Evolutionary conservation across 1,140 invertebrate species (phyloP).

Genomic region (Drosophila subpulchrella): DNA sequence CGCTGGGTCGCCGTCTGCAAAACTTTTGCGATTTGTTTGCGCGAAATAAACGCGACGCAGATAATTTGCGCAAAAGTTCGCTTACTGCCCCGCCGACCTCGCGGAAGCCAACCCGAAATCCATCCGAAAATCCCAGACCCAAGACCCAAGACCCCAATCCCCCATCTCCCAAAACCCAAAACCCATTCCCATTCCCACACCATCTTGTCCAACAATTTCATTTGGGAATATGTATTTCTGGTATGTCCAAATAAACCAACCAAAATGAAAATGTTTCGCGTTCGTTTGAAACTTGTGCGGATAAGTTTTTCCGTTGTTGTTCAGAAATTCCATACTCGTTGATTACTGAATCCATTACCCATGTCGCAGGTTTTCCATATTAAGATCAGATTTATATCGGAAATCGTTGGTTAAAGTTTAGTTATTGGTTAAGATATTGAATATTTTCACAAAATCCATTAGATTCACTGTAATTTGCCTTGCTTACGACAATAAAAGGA

Average conservation of each 20-base stretch:
- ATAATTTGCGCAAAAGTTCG: constrained; percentile 78
- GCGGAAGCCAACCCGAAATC: constrained; percentile 3
- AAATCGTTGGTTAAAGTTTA: too few species aligned
- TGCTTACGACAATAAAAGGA: neutral
- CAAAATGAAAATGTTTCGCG: constrained; percentile 42
- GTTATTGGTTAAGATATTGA: neutral
- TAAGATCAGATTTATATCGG: too few species aligned
- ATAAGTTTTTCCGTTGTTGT: constrained; percentile 14
- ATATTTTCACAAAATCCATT: neutral
- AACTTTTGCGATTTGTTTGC: constrained; percentile 81
- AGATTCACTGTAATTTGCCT: neutral
- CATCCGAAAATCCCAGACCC: neutral
- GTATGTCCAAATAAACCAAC: constrained; percentile 42
- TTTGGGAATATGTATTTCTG: constrained; percentile 43
- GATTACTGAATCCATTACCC: constrained; percentile 28
- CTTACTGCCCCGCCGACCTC: constrained; percentile 15
- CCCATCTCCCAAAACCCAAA: neutral
- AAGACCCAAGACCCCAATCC: neutral
- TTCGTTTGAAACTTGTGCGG: constrained; percentile 25
- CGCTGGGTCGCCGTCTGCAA: constrained; percentile 60
- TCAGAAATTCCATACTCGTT: constrained; percentile 6
- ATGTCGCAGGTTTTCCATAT: neutral
- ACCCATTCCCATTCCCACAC: constrained; percentile 1
- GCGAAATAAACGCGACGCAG: constrained; percentile 81
- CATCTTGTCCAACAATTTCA: constrained; percentile 47